Percentiles rank a stretch among this genome's conserved stretches.
Evolutionary conservation across 2,888 invertebrate species (phyloP).

Genomic region (Onthophagus sagittarius): DNA sequence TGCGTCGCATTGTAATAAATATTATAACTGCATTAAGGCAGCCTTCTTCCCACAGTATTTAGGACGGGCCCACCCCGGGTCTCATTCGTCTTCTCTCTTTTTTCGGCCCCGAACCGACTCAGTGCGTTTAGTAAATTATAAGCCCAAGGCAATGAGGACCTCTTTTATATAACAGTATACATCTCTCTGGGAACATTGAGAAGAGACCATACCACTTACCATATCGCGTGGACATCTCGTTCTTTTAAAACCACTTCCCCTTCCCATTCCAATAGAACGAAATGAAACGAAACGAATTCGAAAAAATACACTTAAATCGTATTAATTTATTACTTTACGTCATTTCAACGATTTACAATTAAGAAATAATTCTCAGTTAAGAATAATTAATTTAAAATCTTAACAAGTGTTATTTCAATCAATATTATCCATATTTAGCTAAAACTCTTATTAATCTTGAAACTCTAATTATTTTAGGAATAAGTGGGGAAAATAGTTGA

Average conservation of each 20-base stretch:
- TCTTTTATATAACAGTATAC: constrained; percentile 33
- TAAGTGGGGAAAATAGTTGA: too few species aligned
- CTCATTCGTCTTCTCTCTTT: not conserved
- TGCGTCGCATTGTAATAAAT: constrained; percentile 10
- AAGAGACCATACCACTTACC: constrained; percentile 18
- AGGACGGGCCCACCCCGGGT: constrained; percentile 33
- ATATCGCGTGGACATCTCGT: constrained; percentile 18
- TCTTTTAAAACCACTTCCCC: not conserved
- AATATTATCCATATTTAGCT: too few species aligned
- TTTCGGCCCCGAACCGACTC: constrained; percentile 8
- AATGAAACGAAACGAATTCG: too few species aligned
- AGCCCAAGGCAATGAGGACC: constrained; percentile 30
- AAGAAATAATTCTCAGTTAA: too few species aligned
- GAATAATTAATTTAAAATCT: too few species aligned
- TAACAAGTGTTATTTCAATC: too few species aligned
- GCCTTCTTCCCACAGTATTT: constrained; percentile 33
- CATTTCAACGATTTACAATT: too few species aligned
- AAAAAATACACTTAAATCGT: too few species aligned
- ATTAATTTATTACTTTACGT: too few species aligned
- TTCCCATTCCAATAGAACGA: too few species aligned
- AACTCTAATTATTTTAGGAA: too few species aligned
- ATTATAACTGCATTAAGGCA: constrained; percentile 10
- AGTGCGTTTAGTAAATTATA: constrained; percentile 35
- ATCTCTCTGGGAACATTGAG: constrained; percentile 24
- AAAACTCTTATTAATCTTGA: too few species aligned